Evolutionary conservation across 2,113 vertebrate species (phyloP).

Genomic region (Rhabdomys dilectus): DNA sequence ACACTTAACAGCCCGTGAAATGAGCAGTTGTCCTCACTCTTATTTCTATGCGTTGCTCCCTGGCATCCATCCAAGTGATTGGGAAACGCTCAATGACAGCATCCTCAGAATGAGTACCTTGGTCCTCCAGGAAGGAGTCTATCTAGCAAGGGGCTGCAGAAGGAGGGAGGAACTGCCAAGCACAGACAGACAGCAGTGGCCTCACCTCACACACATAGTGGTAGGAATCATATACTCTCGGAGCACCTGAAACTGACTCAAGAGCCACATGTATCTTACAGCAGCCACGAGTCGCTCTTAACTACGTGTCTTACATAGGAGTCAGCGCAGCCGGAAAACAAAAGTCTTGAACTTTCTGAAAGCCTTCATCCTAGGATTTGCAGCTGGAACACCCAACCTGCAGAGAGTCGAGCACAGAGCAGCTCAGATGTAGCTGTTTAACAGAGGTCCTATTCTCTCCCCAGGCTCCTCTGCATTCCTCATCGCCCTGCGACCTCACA

Average conservation of each 20-base stretch:
- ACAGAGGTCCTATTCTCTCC: slow-evolving; percentile 46
- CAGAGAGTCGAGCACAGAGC: fast-evolving
- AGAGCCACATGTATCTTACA: too few relatives aligned
- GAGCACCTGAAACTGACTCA: background rate
- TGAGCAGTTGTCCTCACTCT: background rate
- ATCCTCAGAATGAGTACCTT: background rate
- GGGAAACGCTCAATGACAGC: background rate
- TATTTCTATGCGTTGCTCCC: background rate
- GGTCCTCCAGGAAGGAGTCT: background rate
- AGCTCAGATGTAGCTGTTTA: background rate
- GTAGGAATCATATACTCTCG: fast-evolving
- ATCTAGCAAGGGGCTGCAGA: background rate
- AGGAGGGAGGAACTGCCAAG: background rate
- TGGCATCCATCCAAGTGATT: background rate
- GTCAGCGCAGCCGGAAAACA: background rate
- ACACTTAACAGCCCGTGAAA: background rate
- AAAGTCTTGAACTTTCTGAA: background rate
- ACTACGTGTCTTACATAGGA: background rate
- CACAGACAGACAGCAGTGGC: background rate
- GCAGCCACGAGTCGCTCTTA: fast-evolving
- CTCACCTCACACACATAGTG: background rate
- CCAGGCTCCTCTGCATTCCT: slow-evolving; percentile 84
- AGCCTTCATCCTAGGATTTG: background rate
- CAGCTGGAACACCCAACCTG: background rate
- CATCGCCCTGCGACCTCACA: slow-evolving; percentile 84